phyloP scores from a whole-genome alignment of 2,888 invertebrate species.

The Nudaria mundana region DNA sequence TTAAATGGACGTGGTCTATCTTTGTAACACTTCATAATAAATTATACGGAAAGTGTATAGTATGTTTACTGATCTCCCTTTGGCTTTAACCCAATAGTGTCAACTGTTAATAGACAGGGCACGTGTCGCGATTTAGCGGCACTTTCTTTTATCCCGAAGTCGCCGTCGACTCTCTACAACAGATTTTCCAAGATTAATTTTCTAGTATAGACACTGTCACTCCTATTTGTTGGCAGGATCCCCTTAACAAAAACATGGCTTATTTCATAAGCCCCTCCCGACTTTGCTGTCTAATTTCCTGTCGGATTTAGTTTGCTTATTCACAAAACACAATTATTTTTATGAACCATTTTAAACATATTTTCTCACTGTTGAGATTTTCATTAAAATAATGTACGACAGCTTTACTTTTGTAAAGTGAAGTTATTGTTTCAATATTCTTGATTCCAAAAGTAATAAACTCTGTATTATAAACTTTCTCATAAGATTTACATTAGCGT shows the following conservation, averaged over 20 bases:
- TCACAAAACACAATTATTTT: conserved; percentile 20
- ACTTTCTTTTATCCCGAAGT: conserved; percentile 43
- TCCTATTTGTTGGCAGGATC: conserved; percentile 72
- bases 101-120: conserved; percentile 74
- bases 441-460: conserved; percentile 21
- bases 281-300: conserved; percentile 66
- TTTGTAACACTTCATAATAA: conserved; percentile 30
- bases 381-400: conserved; percentile 26
- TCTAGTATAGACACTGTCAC: conserved; percentile 69
- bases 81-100: conserved; percentile 69
- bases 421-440: conserved; percentile 23
- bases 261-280: conserved; percentile 65
- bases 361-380: conserved; percentile 10
- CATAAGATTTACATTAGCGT: conserved; percentile 42
- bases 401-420: conserved; percentile 15
- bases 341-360: conserved; percentile 13
- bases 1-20: conserved; percentile 27
- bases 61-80: conserved; percentile 42
- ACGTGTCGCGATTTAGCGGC: conserved; percentile 71
- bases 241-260: conserved; percentile 77
- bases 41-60: conserved; percentile 38
- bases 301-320: conserved; percentile 55
- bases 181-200: conserved; percentile 79
- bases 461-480: conserved; percentile 37
- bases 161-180: conserved; percentile 48